Evolutionary conservation across 2,113 vertebrate species (phyloP), one percentile per base, ranked within the genome.

Genomic region (Chrysochloris asiatica): DNA sequence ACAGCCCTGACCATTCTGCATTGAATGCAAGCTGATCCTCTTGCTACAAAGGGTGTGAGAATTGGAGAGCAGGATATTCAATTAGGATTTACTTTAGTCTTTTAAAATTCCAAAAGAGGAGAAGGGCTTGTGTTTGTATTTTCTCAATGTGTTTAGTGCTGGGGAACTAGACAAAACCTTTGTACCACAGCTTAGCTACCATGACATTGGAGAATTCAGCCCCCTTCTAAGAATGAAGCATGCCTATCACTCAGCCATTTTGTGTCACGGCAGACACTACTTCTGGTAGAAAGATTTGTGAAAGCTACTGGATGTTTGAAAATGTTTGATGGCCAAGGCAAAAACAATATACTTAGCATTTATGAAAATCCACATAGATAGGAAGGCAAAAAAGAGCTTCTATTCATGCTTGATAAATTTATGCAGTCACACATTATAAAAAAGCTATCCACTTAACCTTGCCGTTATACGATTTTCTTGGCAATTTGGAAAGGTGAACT

Each of bases 31-130:
- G 67, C 43, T 77, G 21, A 59, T 76, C 69, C 38, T 36, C 50
- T 80, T 61, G 41, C 50, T 81, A 12, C 71, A 76, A 83, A 61
- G 13, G 21, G 9, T 52, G n/a, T 30, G 14, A 26, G 41, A 88
- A 48, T 3, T 22, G 2, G 48, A 45, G 14, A 92, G 47, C n/a
- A 47, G 33, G 61, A 59, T 69, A 65, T 48, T 90, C 45, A 48
- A 33, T 79, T 90, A 28, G 47, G 81, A 61, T 83, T 91, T 85
- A 56, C 19, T 61, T 79, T 52, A 28, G 33, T 41, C 43, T 79
- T 83, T 89, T 93, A 90, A 59, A 91, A 83, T 81, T 95, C 83
- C 86, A 78, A 54, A 86, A 61, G 56, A 83, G 43, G 45, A 61
- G 4, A 73, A 56, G 72, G 82, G 33, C 59, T 78, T 67, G 12